These are phyloP conservation scores for Cyphomyrus plagiostoma DNA, from an alignment of 2,113 vertebrate genomes.

Conservation along the genomic window DNA sequence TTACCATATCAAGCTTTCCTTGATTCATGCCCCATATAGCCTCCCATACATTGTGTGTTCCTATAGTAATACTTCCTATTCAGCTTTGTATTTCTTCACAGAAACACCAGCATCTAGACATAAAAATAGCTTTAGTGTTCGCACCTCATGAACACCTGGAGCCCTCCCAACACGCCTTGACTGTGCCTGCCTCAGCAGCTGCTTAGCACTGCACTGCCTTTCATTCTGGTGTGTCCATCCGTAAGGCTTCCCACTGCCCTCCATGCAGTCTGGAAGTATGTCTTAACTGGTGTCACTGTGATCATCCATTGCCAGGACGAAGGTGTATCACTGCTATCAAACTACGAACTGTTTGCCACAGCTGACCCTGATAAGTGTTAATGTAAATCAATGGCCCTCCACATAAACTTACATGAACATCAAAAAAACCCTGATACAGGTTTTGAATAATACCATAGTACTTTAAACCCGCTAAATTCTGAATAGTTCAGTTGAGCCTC, in stretches of 20 bases:
- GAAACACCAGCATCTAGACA: not conserved
- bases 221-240: not conserved
- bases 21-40: not conserved
- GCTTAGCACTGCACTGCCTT: not conserved
- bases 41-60: not conserved
- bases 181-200: not conserved
- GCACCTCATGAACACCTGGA: not conserved
- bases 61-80: not conserved
- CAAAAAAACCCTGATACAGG: not conserved
- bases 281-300: not conserved
- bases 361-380: not conserved
- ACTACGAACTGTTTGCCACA: not conserved
- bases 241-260: not conserved
- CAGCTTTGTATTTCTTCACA: not conserved
- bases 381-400: not conserved
- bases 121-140: not conserved
- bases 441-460: not conserved
- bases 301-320: not conserved
- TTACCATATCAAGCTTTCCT: not conserved
- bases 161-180: not conserved
- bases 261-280: not conserved
- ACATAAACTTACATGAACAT: not conserved
- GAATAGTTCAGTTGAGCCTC: not conserved
- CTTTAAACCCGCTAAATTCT: not conserved
- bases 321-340: not conserved